phyloP scores from a whole-genome alignment of 1,140 invertebrate genomes.

The Cepaea nemoralis region DNA sequence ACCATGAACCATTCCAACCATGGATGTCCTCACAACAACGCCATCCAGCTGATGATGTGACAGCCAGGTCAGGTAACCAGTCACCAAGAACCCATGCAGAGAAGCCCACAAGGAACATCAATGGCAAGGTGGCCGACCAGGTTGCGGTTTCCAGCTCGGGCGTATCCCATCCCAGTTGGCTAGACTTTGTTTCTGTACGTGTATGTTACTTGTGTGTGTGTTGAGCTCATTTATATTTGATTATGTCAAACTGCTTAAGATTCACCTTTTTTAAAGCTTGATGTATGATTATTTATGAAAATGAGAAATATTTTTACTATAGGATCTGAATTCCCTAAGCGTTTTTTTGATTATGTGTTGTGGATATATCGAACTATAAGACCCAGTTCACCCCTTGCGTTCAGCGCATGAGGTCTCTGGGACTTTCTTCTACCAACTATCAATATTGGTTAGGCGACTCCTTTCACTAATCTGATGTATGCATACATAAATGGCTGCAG shows the following conservation, averaged over 20 bases:
- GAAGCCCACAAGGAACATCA: background rate
- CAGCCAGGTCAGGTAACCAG: too few species aligned
- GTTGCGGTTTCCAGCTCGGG: background rate
- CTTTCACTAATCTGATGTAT: background rate
- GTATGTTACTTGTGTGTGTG: too few species aligned
- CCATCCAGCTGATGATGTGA: background rate
- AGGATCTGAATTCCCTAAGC: too few species aligned
- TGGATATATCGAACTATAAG: conserved; percentile 31
- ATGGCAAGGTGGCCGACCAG: background rate
- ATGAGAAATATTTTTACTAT: too few species aligned
- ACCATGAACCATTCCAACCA: background rate
- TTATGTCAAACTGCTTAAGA: too few species aligned
- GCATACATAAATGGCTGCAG: too few species aligned
- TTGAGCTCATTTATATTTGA: too few species aligned
- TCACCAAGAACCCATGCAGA: background rate
- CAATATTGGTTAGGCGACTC: background rate
- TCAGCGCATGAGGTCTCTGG: conserved; percentile 51
- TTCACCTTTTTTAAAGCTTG: too few species aligned
- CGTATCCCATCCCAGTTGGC: background rate
- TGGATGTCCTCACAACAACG: background rate
- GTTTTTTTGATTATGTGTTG: too few species aligned
- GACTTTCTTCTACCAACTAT: background rate
- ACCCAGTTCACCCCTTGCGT: conserved; percentile 48
- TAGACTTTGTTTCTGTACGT: too few species aligned
- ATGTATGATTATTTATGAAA: too few species aligned